Conservation (phyloP, 35 echinoderm and acorn worm species). For the Anneissia japonica region DNA sequence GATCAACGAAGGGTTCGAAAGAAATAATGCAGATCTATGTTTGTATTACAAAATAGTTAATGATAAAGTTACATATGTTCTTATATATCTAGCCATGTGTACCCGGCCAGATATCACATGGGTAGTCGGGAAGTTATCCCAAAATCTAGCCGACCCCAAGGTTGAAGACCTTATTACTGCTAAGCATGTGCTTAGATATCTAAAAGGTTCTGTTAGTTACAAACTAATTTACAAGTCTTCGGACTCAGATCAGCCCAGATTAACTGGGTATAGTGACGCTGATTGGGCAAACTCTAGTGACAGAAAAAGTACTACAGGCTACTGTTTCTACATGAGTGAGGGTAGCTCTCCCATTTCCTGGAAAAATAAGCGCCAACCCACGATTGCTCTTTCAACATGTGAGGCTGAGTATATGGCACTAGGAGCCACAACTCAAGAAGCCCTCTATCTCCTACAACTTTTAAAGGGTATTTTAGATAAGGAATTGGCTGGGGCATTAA, state of each 20-base stretch:
- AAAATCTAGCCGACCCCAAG: conserved; percentile 15
- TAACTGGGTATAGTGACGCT: conserved; percentile 18
- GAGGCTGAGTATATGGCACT: conserved; percentile 20
- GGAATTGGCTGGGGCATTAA: neutral
- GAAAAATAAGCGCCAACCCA: neutral
- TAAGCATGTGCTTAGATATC: conserved; percentile 27
- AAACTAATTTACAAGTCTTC: conserved; percentile 1
- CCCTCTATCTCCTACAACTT: conserved; percentile 27
- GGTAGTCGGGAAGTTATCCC: conserved; percentile 13
- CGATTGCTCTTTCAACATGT: conserved; percentile 2
- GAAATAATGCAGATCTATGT: conserved; percentile 5
- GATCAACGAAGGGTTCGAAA: conserved; percentile 1
- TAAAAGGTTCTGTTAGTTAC: conserved; percentile 30
- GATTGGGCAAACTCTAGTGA: conserved; percentile 22
- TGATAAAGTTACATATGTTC: conserved; percentile 6
- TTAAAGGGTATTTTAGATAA: neutral
- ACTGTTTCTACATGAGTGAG: conserved; percentile 23
- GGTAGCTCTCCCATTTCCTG: conserved; percentile 24
- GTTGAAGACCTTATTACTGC: conserved; percentile 4
- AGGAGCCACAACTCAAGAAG: conserved; percentile 37
- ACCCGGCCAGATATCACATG: conserved; percentile 14
- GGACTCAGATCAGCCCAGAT: neutral
- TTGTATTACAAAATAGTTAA: conserved; percentile 14
- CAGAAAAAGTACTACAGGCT: conserved; percentile 22
- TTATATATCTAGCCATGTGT: conserved; percentile 17